Evolutionary conservation across 2,888 invertebrate genomes (phyloP).

Genomic region (Epicampocera succincta): DNA sequence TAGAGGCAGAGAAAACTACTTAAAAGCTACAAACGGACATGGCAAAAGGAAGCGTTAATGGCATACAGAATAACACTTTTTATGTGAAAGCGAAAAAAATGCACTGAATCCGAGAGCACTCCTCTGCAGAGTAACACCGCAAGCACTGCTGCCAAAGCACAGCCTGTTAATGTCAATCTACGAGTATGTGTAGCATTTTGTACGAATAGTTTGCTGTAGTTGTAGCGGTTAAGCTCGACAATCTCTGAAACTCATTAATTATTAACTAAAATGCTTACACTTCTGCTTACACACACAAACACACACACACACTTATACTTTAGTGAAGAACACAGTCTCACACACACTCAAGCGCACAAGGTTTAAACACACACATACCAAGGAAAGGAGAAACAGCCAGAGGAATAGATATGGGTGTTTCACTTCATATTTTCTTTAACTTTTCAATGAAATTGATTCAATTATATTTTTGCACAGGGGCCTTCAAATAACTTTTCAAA

Average conservation of each 20-base stretch:
- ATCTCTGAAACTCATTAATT: constrained; percentile 76
- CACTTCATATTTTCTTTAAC: too few relatives aligned
- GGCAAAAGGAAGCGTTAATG: constrained; percentile 68
- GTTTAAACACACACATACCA: constrained; percentile 46
- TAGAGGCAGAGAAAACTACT: constrained; percentile 62
- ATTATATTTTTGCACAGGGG: too few relatives aligned
- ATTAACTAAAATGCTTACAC: constrained; percentile 76
- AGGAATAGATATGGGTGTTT: too few relatives aligned
- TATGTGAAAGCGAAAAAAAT: constrained; percentile 48
- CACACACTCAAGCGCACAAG: constrained; percentile 52
- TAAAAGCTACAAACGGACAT: constrained; percentile 61
- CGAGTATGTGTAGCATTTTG: too few relatives aligned
- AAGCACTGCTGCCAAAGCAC: constrained; percentile 47
- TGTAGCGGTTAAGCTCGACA: constrained; percentile 62
- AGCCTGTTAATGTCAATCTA: constrained; percentile 47
- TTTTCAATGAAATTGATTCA: too few relatives aligned
- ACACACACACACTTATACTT: constrained; percentile 32
- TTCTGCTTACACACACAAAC: constrained; percentile 69
- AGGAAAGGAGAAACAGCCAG: background rate
- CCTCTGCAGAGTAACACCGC: constrained; percentile 41
- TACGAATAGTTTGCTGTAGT: constrained; percentile 15
- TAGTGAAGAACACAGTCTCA: constrained; percentile 36
- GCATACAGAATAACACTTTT: constrained; percentile 62
- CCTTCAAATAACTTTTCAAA: too few relatives aligned
- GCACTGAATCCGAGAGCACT: constrained; percentile 59